Evolutionary conservation across 2,797 vertebrate species (phyloP), one percentile per base, ranked within the genome.

Genomic region (Ctenosaura bakeri): DNA sequence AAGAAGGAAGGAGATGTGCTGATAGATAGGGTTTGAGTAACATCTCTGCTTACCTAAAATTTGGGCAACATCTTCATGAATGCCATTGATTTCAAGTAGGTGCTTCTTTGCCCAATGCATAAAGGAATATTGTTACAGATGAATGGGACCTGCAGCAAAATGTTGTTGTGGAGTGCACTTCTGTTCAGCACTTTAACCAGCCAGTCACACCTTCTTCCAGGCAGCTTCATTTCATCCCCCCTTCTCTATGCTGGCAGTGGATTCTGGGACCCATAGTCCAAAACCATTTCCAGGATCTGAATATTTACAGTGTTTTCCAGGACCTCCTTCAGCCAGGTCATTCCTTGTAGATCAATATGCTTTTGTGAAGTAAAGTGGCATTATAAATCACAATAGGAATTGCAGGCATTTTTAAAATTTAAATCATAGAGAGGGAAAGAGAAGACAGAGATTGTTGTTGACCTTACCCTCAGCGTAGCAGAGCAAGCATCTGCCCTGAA

Each of bases 401-500:
- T 46, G 83, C 82, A 35, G 66, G 50, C 24, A 81, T 92, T 93
- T 91, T 89, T 87, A 74, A 74, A 20, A 92, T 93, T 90, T 74
- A 84, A 85, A 92, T 85, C 24, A 32, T 2, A 89, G 38, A 71
- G 52, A 26, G 3, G 50, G 62, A 29, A 7, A 64, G 32, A 94
- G 85, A 80, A 94, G 88, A 93, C 82, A 90, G 83, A 93, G 86
- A 62, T 80, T 90, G 84, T 91, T 90, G 91, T 90, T 93, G 92
- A 93, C 89, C 95, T 93, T 96, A 87, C 92, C 83, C 90, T 92
- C 93, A 94, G 90, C 93, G 89, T 91, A 95, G 94, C 92, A 96
- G 95, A 95, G 94, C 94, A 96, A 96, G 94, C 85, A 94, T 95
- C 95, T 94, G 95, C 96, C 96, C 83, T 84, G 93, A 95, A 93